Evolutionary conservation across 1,140 invertebrate species (phyloP).

Genomic region (Lepidostoma basale): DNA sequence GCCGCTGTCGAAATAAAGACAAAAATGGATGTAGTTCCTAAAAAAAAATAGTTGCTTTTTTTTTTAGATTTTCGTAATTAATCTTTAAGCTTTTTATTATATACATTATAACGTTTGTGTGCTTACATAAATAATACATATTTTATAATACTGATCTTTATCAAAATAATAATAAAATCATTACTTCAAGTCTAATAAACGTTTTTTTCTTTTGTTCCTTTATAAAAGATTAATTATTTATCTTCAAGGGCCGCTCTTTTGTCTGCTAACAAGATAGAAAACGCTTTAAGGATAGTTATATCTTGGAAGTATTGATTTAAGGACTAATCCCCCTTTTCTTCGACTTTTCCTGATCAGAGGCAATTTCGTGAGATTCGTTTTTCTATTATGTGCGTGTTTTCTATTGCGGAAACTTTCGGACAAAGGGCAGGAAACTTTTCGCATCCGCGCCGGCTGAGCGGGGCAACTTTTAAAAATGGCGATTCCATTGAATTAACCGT

Average conservation of each 20-base stretch:
- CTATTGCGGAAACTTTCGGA: conserved; percentile 1
- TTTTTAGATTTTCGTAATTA: too few relatives aligned
- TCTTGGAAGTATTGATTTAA: conserved; percentile 17
- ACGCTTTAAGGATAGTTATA: conserved; percentile 10
- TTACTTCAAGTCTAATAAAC: too few relatives aligned
- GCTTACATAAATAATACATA: too few relatives aligned
- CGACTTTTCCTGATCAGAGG: conserved; percentile 1
- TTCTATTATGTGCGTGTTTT: conserved; percentile 22
- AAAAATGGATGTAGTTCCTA: too few relatives aligned
- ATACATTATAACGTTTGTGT: too few relatives aligned
- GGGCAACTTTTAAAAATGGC: background rate
- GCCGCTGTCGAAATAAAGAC: too few relatives aligned
- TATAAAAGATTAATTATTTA: conserved; percentile 9
- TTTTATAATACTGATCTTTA: too few relatives aligned
- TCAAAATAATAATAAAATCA: too few relatives aligned
- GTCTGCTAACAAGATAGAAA: conserved; percentile 13
- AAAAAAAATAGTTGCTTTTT: too few relatives aligned
- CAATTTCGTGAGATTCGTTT: conserved; percentile 12
- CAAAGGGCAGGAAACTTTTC: background rate
- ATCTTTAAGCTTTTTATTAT: too few relatives aligned
- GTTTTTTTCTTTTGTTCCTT: background rate
- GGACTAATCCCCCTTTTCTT: conserved; percentile 14
- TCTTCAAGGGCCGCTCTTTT: background rate
- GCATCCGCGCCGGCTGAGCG: background rate
- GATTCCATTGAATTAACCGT: too few relatives aligned